A percentile compares a stretch with the other conserved stretches of the same genome.
Conservation (phyloP, 2,113 vertebrate species). For the Lepidothrix coronata region DNA sequence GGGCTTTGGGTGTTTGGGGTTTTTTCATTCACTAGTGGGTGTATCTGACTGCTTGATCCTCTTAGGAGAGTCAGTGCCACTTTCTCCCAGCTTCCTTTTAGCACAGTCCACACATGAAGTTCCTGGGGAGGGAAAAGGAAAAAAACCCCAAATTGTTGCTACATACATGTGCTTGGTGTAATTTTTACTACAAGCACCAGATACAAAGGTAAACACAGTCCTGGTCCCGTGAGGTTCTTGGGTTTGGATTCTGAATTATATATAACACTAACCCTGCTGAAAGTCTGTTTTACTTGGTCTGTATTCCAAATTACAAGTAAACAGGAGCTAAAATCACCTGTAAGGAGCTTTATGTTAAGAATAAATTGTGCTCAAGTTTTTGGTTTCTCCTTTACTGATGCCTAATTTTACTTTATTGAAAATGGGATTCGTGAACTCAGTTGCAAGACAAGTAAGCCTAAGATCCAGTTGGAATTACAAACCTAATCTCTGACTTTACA, state of each 20-base stretch:
- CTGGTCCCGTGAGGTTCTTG: not conserved
- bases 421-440: not conserved
- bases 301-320: not conserved
- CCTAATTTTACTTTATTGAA: not conserved
- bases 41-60: not conserved
- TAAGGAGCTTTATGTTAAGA: not conserved
- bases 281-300: not conserved
- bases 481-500: not conserved
- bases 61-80: not conserved
- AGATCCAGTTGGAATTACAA: not conserved
- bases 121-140: constrained; percentile 1
- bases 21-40: not conserved
- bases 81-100: constrained; percentile 67
- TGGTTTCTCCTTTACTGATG: not conserved
- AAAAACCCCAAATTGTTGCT: not conserved
- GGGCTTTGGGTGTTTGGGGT: not conserved
- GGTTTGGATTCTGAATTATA: not conserved
- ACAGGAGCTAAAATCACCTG: not conserved
- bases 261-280: not conserved
- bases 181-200: not conserved
- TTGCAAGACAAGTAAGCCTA: not conserved
- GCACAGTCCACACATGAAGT: constrained; percentile 63
- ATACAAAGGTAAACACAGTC: not conserved
- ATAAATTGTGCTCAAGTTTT: not conserved
- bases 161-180: not conserved